Base-by-base conservation (phyloP, 2,888 invertebrate species). In the Beris chalybata region DNA sequence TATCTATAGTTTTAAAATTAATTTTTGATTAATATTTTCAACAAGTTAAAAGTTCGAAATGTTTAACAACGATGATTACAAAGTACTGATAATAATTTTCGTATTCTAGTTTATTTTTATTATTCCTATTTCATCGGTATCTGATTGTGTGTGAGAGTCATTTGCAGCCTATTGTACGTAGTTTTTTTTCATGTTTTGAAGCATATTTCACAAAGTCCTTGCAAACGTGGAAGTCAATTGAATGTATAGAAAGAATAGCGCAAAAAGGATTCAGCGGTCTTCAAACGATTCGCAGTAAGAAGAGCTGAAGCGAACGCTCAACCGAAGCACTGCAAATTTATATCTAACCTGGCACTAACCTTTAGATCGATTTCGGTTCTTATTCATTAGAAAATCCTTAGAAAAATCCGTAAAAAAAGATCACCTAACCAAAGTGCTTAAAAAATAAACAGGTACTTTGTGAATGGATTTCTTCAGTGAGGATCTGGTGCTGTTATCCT, bases 21-120 rank as follows among this genome's bases (percentile, higher is more conserved):
- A 61, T 59, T 70, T 57, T 44, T 66, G 15, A 65, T 55, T 65
- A 65, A 54, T 44, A 48, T 58, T 59, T 53, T 64, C 38, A 67
- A 63, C 66, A 58, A 66, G 67, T 70, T 65, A 57, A 38, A 38
- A 38, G 38, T 38, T 38, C 7, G 38, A 38, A 38, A 38, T 5
- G 5, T 38, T 38, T 9, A 38, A 38, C 38, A 38, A 38, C 38
- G 38, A 38, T 70, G 65, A 38, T 38, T 38, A 38, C 9, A 38
- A 38, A 38, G 38, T 38, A 38, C 9, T 70, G 76, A 75, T 77
- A 75, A 76, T 73, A 74, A 73, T 73, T 65, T 74, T 72, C 70
- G 65, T 69, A 69, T 70, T 69, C 71, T 70, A 73, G 72, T 75
- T 68, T 38, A 38, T 38, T 38, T 38, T 67, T 57, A 31, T 50